These are phyloP conservation scores for Heliconius melpomene DNA, from an alignment of 1,140 invertebrate genomes.

Conservation along the genomic window DNA sequence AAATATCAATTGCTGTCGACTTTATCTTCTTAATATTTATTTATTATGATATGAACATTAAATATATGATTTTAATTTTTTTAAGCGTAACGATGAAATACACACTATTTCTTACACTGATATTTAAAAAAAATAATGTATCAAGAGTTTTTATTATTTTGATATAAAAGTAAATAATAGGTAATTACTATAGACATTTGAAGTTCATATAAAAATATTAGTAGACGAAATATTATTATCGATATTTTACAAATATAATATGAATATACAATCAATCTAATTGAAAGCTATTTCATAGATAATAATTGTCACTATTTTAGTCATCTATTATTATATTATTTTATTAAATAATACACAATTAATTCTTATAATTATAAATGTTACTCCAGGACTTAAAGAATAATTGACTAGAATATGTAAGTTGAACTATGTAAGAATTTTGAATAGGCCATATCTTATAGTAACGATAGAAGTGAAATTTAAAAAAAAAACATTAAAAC, in stretches of 20 bases:
- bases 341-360: slow-evolving; percentile 32
- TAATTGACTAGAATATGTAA: slow-evolving; percentile 71
- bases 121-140: neutral
- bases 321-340: slow-evolving; percentile 7
- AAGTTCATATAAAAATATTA: slow-evolving; percentile 15
- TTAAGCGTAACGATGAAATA: slow-evolving; percentile 1
- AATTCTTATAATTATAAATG: slow-evolving; percentile 35
- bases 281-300: slow-evolving; percentile 20
- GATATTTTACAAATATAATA: slow-evolving; percentile 6
- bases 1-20: slow-evolving; percentile 10
- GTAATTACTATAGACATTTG: neutral
- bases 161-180: slow-evolving; percentile 2
- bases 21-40: neutral
- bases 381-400: slow-evolving; percentile 31
- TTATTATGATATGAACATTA: slow-evolving; percentile 13
- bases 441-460: slow-evolving; percentile 55
- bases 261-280: slow-evolving; percentile 17
- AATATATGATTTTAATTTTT: slow-evolving; percentile 2
- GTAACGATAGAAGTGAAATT: neutral
- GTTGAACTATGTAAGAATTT: slow-evolving; percentile 44
- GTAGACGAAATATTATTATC: slow-evolving; percentile 7
- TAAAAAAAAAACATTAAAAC: neutral
- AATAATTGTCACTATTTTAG: slow-evolving; percentile 14
- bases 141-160: neutral
- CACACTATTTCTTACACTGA: neutral